phyloP scores from a whole-genome alignment of 2,888 invertebrate species.

The Spilosoma lubricipeda region DNA sequence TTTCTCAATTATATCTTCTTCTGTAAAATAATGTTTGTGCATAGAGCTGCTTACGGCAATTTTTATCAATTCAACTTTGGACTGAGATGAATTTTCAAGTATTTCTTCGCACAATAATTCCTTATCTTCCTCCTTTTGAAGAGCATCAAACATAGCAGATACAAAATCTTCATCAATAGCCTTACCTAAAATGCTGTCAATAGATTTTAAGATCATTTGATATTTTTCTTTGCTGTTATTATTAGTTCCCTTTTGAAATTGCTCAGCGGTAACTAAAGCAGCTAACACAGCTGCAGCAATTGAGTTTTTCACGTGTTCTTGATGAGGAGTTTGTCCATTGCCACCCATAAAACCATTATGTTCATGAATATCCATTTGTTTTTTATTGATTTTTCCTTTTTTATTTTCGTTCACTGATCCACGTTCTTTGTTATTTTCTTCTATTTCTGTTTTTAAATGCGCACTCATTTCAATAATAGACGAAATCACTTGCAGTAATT shows the following conservation, averaged over 20 bases:
- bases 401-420: conserved; percentile 61
- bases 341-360: conserved; percentile 52
- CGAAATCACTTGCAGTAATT: conserved; percentile 81
- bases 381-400: conserved; percentile 69
- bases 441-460: conserved; percentile 78
- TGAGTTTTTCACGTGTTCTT: conserved; percentile 84
- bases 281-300: conserved; percentile 84
- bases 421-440: conserved; percentile 64
- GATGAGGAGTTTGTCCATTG: conserved; percentile 72
- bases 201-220: conserved; percentile 82
- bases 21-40: conserved; percentile 79
- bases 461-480: conserved; percentile 84
- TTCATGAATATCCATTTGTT: conserved; percentile 61
- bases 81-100: conserved; percentile 82
- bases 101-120: conserved; percentile 81
- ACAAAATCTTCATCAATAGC: conserved; percentile 81
- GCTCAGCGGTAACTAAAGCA: conserved; percentile 82
- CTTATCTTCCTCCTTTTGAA: conserved; percentile 83
- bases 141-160: conserved; percentile 79
- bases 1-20: conserved; percentile 88
- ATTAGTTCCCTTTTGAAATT: conserved; percentile 81
- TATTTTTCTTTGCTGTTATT: conserved; percentile 83
- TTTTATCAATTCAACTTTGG: conserved; percentile 88
- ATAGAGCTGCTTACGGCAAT: conserved; percentile 82
- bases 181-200: conserved; percentile 82